Conservation (phyloP, 1,140 invertebrate species). For the Periplaneta americana region DNA sequence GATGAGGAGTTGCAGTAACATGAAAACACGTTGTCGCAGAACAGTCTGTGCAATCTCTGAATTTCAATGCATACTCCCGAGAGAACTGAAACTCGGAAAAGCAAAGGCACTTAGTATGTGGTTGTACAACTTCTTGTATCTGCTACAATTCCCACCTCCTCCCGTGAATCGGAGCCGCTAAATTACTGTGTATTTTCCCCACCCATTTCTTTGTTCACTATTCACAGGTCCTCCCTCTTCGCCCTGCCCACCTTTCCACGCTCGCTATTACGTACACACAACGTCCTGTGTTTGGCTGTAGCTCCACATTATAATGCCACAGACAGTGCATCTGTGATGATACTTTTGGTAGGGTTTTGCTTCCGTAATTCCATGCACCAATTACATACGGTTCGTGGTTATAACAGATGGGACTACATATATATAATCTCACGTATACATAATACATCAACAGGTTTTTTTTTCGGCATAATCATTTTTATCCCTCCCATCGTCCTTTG, state of each 20-base stretch:
- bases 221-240: neutral
- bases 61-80: no score
- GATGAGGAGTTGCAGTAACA: no score
- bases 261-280: neutral
- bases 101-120: neutral
- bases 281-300: neutral
- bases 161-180: neutral
- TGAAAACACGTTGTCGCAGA: no score
- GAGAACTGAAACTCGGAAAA: neutral
- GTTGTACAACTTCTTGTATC: neutral
- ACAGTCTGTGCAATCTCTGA: no score
- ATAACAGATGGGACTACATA: neutral
- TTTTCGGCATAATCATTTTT: neutral
- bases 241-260: neutral
- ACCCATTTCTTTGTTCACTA: neutral
- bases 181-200: neutral
- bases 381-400: neutral
- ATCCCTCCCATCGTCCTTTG: neutral
- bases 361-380: neutral
- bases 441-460: neutral
- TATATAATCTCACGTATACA: neutral
- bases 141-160: constrained; percentile 3
- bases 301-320: neutral
- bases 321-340: neutral
- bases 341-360: neutral